Evolutionary conservation across 2,888 invertebrate genomes (phyloP), one percentile per base, ranked within the genome.

Genomic region (Drosophila buzzatii): DNA sequence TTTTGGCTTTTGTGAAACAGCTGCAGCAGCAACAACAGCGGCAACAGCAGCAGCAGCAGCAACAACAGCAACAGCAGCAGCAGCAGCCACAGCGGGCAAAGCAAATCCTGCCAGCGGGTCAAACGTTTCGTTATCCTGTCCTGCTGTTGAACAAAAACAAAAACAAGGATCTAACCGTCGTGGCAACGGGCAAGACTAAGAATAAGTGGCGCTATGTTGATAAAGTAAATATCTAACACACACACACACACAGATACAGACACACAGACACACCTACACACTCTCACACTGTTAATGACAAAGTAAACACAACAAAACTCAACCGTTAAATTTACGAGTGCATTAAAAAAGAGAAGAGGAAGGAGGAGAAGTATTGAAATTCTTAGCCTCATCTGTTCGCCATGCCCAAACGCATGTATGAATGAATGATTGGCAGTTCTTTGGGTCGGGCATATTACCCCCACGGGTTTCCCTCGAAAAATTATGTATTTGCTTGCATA

Each of bases 141-240:
- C 90, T 93, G 91, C 90, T 93, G 79, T 85, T 93, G 75, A 92
- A 92, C 88, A 93, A 93, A 87, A 92, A 92, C 85, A 93, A 93
- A 87, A 91, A 91, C 89, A 92, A 92, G 91, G 92, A 92, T 70
- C 91, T 93, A 66, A 92, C 92, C 70, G 90, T 92, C 88, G 92
- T 90, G 85, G 92, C 92, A 75, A 91, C 92, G 81, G 92, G 92
- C 73, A 91, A 90, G 83, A 91, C 92, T 74, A 91, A 90, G 88
- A 93, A 92, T 91, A 91, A 90, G 84, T 92, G 91, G 82, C 91
- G 91, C 75, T 92, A 92, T 91, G 91, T 92, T 76, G 92, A 92
- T 92, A 92, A 93, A 92, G 93, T 93, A 93, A 93, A 92, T 93
- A 93, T 91, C 72, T 72, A 71, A 81, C 56, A 79, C 56, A 42